Base-by-base conservation (phyloP, 2,113 vertebrate genomes). In the Callocephalon fimbriatum region DNA sequence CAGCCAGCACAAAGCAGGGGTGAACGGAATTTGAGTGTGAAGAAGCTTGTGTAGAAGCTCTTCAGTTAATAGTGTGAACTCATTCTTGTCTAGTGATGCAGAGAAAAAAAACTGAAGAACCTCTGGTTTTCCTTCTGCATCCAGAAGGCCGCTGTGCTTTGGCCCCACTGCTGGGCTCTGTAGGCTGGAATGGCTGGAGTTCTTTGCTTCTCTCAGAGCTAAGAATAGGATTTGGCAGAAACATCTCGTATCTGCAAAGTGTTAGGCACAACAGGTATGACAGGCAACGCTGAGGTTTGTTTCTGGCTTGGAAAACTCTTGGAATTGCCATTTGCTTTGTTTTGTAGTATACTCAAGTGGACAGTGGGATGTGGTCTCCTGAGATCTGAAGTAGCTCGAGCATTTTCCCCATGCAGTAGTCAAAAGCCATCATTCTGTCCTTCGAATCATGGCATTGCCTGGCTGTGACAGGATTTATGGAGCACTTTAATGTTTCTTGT, bases 401-500 rank as follows among this genome's bases (percentile, higher is more conserved):
- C 0, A 0, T 66, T 80, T 86, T 51, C 35, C 62, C 77, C 54
- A 15, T 0, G 3, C 38, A 62, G 38, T 0, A 54, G 81, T 67
- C 56, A 80, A 62, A 75, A 84, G 47, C n/a, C 70, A 45, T 81
- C 54, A 4, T 53, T 86, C 56, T 50, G 13, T 65, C 42, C 20
- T 1, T 78, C 32, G 44, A 27, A 61, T 35, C 66, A 8, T 1
- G 0, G 48, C 59, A 7, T 12, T 83, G 35, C 22, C 82, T 79
- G 72, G 21, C 72, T 79, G 50, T 63, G 89, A n/a, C 68, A 82
- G 78, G 85, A 74, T 95, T 88, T 94, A 80, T 53, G 54, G 79
- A 66, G 22, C 61, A 26, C 76, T 92, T 83, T 42, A 37, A 13
- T 15, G 70, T 82, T 78, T 45, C 42, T 75, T 5, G 56, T 87